Evolutionary conservation across 2,888 invertebrate genomes (phyloP).

Genomic region (Stenotaenia linearis): DNA sequence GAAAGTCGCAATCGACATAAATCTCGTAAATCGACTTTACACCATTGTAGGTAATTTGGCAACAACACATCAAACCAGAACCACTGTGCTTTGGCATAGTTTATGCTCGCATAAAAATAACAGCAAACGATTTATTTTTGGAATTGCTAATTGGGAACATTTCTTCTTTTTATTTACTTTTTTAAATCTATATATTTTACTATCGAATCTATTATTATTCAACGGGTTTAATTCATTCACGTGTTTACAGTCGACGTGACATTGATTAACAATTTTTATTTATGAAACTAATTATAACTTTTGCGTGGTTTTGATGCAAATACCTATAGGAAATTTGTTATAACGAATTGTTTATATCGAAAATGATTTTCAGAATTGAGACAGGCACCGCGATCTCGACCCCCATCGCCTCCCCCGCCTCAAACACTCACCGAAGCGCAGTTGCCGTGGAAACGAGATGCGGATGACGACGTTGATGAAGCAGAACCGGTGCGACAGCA

Average conservation of each 20-base stretch:
- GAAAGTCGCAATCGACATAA: background rate
- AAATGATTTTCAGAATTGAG: background rate
- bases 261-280: background rate
- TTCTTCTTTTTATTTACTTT: background rate
- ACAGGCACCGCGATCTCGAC: background rate
- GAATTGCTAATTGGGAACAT: background rate
- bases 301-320: too few relatives aligned
- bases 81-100: background rate
- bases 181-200: background rate
- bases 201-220: too few relatives aligned
- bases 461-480: conserved; percentile 57
- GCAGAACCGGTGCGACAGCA: conserved; percentile 66
- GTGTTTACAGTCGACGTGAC: too few relatives aligned
- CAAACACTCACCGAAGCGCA: conserved; percentile 84
- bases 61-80: background rate
- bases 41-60: background rate
- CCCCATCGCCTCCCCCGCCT: conserved; percentile 47
- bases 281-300: too few relatives aligned
- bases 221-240: too few relatives aligned
- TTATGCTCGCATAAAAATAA: background rate
- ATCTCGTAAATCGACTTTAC: background rate
- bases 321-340: too few relatives aligned
- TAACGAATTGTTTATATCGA: too few relatives aligned
- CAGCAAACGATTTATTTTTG: background rate
- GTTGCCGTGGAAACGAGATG: conserved; percentile 80